Evolutionary conservation across 2,888 invertebrate genomes (phyloP).

Genomic region (Ferrisia virgata): DNA sequence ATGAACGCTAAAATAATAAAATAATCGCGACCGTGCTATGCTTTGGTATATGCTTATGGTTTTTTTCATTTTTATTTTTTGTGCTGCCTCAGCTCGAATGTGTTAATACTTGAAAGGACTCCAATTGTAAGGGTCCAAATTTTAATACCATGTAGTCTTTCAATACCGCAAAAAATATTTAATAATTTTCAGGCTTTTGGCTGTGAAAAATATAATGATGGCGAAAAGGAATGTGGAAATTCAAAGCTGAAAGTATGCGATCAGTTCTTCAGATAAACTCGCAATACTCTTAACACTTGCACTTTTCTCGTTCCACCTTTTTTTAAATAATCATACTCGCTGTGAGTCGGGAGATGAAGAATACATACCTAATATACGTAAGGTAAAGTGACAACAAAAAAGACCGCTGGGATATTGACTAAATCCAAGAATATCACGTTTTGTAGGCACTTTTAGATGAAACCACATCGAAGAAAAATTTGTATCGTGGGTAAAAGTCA

Average conservation of each 20-base stretch:
- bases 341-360: no score
- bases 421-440: no score
- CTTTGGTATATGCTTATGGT: background rate
- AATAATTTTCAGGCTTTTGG: background rate
- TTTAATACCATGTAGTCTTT: background rate
- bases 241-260: background rate
- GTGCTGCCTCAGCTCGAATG: background rate
- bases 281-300: background rate
- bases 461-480: no score
- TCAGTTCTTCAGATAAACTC: background rate
- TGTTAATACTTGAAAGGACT: background rate
- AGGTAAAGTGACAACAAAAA: no score
- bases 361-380: no score
- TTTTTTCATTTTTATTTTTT: background rate
- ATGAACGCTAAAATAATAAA: background rate
- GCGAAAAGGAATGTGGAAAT: background rate
- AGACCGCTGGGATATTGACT: no score
- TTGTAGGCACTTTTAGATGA: no score
- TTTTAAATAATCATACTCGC: no score
- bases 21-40: background rate
- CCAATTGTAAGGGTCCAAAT: background rate
- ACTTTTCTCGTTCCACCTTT: no score
- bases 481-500: no score
- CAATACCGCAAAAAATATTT: background rate
- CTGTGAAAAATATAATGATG: background rate